Evolutionary conservation across 2,113 vertebrate species (phyloP), one percentile per base, ranked within the genome.

Genomic region (Herpailurus yagouaroundi): DNA sequence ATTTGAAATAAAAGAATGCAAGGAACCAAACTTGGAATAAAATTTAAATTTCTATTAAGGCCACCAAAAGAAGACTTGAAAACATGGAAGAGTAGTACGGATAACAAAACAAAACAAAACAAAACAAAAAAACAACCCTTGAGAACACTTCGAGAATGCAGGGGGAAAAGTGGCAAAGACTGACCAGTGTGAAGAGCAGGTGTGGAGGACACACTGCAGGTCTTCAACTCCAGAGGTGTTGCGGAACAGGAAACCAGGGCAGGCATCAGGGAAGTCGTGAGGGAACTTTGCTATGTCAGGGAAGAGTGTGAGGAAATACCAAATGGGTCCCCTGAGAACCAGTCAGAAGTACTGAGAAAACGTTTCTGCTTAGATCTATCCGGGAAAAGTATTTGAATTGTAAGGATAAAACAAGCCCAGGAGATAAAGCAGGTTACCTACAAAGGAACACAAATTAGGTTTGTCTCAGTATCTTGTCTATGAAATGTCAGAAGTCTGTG

Each of bases 381-480:
- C 25, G 89, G 82, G 45, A 77, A 68, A 91, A 89, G 90, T 81
- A 89, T 93, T 94, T 93, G 81, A 93, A 96, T 96, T 89, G 81
- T 93, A 85, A 84, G 84, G 33, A 66, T 85, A 96, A 83, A 94
- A 48, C 57, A 92, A 60, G 79, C 87, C 82, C 90, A 82, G 71
- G 76, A 94, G 71, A 69, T 36, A 91, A n/a, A 81, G 55, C 38
- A 87, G 81, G 36, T 77, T 96, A n/a, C 55, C 25, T 86, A 50
- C 50, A 41, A 60, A 96, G 52, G 45, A 92, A 90, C 80, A 92
- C 80, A 94, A 66, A 66, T 77, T 89, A 76, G 57, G 25, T 71
- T 92, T 92, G n/a, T 85, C 79, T 94, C 25, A 1, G 38, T 45
- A 80, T 68, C 52, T 94, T 91, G 85, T 90, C 60, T 95, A 1